phyloP scores from a whole-genome alignment of 1,140 invertebrate genomes.

The Zaprionus tsacasi region DNA sequence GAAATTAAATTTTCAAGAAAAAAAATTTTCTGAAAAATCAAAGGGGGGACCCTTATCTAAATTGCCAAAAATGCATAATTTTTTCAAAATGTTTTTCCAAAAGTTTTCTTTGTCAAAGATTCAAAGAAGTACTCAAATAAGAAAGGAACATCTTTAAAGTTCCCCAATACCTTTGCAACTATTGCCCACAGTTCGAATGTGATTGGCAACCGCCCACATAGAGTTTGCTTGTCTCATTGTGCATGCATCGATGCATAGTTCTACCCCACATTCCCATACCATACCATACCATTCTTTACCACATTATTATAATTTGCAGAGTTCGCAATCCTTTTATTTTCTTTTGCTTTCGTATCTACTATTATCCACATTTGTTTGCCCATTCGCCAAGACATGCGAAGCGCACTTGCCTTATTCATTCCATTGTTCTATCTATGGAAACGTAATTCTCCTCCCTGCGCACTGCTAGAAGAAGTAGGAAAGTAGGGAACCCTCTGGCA shows the following conservation, averaged over 20 bases:
- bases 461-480: background rate
- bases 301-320: background rate
- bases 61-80: too few species aligned
- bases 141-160: too few species aligned
- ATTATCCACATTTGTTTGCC: conserved; percentile 34
- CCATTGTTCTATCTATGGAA: conserved; percentile 29
- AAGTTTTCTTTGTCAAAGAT: too few species aligned
- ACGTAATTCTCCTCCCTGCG: background rate
- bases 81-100: too few species aligned
- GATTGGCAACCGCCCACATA: too few species aligned
- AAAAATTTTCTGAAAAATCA: too few species aligned
- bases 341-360: conserved; percentile 2
- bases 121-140: too few species aligned
- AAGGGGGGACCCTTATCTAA: too few species aligned
- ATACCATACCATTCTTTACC: background rate
- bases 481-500: background rate
- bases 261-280: too few species aligned
- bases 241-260: background rate
- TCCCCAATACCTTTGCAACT: too few species aligned
- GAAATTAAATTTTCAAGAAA: too few species aligned
- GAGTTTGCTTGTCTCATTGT: background rate
- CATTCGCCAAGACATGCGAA: conserved; percentile 5
- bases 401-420: conserved; percentile 52
- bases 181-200: too few species aligned
- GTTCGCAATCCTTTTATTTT: background rate